phyloP scores from a whole-genome alignment of 2,797 vertebrate genomes.

The Arctocebus calabarensis region DNA sequence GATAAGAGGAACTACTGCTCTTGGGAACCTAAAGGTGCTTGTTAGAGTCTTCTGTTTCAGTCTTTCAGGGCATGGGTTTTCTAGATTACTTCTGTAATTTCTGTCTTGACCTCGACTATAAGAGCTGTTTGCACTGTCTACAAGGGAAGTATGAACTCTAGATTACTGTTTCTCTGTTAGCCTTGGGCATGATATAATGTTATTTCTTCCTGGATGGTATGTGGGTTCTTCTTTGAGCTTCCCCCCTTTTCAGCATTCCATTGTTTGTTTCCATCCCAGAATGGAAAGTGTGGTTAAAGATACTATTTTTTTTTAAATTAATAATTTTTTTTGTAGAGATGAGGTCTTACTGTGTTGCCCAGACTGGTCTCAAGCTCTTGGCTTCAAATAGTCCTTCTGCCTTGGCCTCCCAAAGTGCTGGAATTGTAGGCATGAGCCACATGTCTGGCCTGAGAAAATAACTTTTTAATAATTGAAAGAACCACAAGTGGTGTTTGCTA shows the following conservation, averaged over 20 bases:
- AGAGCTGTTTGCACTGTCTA: neutral
- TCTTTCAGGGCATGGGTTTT: neutral
- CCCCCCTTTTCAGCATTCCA: neutral
- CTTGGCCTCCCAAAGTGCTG: neutral
- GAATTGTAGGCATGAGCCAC: neutral
- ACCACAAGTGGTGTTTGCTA: neutral
- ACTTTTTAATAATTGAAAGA: slow-evolving; percentile 44
- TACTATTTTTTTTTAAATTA: neutral
- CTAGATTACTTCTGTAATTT: neutral
- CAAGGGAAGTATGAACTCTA: neutral
- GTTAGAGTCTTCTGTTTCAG: neutral
- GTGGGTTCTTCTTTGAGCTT: neutral
- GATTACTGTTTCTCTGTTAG: neutral
- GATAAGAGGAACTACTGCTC: neutral
- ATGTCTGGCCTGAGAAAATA: neutral
- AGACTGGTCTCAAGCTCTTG: neutral
- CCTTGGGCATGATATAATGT: neutral
- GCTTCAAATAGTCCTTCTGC: too few relatives aligned
- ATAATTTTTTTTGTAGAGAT: neutral
- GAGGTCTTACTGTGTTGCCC: neutral
- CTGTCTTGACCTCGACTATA: neutral
- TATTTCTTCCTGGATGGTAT: neutral
- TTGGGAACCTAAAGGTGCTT: neutral
- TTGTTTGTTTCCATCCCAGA: neutral
- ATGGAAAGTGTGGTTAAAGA: neutral